Conservation (phyloP, 1,140 invertebrate species). For the Listronotus oregonensis region DNA sequence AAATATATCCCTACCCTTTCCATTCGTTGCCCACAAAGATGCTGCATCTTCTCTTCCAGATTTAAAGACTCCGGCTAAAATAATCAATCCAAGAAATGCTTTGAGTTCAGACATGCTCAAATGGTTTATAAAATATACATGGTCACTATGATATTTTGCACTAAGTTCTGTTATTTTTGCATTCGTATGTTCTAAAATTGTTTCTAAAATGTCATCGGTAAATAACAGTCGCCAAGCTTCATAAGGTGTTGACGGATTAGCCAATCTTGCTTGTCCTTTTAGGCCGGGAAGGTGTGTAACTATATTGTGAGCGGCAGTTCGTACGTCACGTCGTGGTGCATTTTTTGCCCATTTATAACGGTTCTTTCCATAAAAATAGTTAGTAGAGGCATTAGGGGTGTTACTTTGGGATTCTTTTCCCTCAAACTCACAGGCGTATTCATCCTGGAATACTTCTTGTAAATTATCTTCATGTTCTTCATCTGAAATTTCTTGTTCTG, state of each 20-base stretch:
- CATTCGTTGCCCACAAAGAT: constrained; percentile 22
- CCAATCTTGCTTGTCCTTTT: constrained; percentile 13
- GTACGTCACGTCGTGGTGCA: background rate
- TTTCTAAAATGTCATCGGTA: constrained; percentile 18
- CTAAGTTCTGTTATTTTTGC: constrained; percentile 13
- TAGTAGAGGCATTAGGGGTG: too few relatives aligned
- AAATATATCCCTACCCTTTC: constrained; percentile 29
- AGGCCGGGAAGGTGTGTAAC: constrained; percentile 19
- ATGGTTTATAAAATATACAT: constrained; percentile 12
- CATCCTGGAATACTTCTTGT: too few relatives aligned
- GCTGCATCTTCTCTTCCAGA: constrained; percentile 12
- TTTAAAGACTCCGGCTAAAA: constrained; percentile 27
- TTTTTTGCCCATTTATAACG: constrained; percentile 23
- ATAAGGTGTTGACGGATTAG: constrained; percentile 2
- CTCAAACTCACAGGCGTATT: too few relatives aligned
- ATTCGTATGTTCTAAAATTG: constrained; percentile 23
- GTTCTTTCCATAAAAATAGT: constrained; percentile 14
- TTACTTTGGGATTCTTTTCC: too few relatives aligned
- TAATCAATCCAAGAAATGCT: constrained; percentile 16
- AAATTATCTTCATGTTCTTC: too few relatives aligned
- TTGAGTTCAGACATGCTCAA: constrained; percentile 13
- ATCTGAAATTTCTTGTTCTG: too few relatives aligned
- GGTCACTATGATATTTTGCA: constrained; percentile 10
- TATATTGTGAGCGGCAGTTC: constrained; percentile 19
- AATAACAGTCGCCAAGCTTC: constrained; percentile 17